Base-by-base conservation (phyloP, 2,888 invertebrate genomes). In the Noctua janthe region DNA sequence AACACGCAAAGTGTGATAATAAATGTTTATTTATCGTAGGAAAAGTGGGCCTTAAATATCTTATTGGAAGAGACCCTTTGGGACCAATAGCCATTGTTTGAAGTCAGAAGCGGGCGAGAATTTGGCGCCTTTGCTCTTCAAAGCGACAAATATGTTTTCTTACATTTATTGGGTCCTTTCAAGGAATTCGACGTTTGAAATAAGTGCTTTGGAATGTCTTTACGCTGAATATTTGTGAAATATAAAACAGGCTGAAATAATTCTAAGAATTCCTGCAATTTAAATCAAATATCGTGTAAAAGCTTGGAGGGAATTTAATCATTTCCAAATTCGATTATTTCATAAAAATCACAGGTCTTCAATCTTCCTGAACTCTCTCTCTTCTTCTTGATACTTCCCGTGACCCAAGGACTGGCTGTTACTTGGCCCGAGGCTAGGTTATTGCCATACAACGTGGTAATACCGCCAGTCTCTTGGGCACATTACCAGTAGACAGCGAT, bases 31-130 rank as follows among this genome's bases (percentile, higher is more conserved):
- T 87, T 82, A 88, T 83, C 84, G 84, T 76, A 78, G 35, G 74
- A 78, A 85, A 89, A 88, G 85, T 84, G 80, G 79, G 13, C 54
- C 66, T 82, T 90, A 78, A 90, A 92, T 92, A 91, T 92, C 91
- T 88, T 85, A 91, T 88, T 80, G 75, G 73, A 86, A 88, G 64
- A 80, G 77, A 71, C 39, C 89, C 72, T 84, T 71, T 35, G 86
- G 86, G 86, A 80, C 69, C 49, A 73, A 73, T 81, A 67, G 29
- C 70, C 51, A 71, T 80, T 75, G 77, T 85, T 81, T 71, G 80
- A 83, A 73, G 71, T 71, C 70, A 73, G 67, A 75, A 77, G 13
- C 62, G 67, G 72, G 71, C 17, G 35, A 70, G 66, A 76, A 76
- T 75, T 74, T 75, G 49, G n/a, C 49, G 51, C 56, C 49, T 64